Percentiles rank a stretch among this genome's conserved stretches.
Conservation (phyloP, 2,113 vertebrate species). For the Sander vitreus region DNA sequence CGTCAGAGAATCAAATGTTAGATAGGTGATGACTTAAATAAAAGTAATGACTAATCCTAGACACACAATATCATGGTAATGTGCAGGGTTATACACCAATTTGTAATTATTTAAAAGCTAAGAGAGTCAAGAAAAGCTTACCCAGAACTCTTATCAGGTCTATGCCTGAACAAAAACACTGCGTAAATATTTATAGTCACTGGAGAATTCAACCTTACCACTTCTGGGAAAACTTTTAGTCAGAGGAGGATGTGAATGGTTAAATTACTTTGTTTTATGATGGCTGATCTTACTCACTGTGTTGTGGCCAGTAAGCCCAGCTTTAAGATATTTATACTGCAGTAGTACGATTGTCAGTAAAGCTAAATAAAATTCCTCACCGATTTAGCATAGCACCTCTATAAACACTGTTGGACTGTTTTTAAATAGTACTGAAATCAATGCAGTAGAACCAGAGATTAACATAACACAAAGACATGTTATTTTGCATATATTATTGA, state of each 20-base stretch:
- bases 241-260: background rate
- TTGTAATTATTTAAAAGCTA: background rate
- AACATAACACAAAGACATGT: too few species aligned
- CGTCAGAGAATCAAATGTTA: background rate
- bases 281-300: background rate
- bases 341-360: background rate
- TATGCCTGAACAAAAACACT: constrained; percentile 10
- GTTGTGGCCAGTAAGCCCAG: background rate
- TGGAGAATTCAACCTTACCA: background rate
- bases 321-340: background rate
- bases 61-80: background rate
- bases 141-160: background rate
- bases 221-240: background rate
- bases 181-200: background rate
- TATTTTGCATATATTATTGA: too few species aligned
- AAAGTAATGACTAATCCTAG: background rate
- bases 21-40: background rate
- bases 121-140: background rate
- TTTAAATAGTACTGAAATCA: background rate
- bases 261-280: background rate
- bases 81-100: background rate
- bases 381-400: background rate
- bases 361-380: background rate
- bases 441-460: background rate
- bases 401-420: background rate